Evolutionary conservation across 2,888 invertebrate species (phyloP), one percentile per base, ranked within the genome.

Genomic region (Aradus depressus): DNA sequence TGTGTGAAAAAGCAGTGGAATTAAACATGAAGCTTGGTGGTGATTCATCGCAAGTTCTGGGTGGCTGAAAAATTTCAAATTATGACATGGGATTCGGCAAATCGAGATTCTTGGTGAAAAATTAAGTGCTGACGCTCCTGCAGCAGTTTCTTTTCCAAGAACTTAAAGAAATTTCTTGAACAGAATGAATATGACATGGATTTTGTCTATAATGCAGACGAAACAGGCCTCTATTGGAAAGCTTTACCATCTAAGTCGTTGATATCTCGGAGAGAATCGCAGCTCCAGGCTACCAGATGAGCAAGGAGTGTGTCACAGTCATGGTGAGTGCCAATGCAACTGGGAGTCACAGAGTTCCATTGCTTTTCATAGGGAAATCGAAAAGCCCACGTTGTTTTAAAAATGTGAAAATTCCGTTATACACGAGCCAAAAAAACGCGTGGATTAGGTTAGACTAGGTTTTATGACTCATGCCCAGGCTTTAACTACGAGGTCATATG

Each of bases 301-400:
- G n/a, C n/a, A n/a, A n/a, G 60, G 61, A 12, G 39, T 60, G n/a
- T 19, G 51, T 63, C 2, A 62, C 61, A 25, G 44, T 61, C 5
- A 56, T 63, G 56, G 44, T 57, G 6, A 64, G 63, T 47, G 57
- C 60, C n/a, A 64, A 64, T 54, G 59, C 59, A 5, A 44, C 52
- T 34, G 62, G 62, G 2, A 60, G 55, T 12, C 60, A 64, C 49
- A 62, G 58, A 54, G 35, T 63, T n/a, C 57, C 58, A 10, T 53
- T 63, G 44, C 51, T 63, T 28, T 44, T 62, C 6, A 59, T 65
- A 50, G 61, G 62, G 1, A 63, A 63, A 56, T 58, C 59, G 16
- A 57, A 60, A 47, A 63, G 61, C 8, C 60, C 62, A 18, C 50
- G 60, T 18, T 60, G 60, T 41, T 62, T 62, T 28, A 60, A 60